These are phyloP conservation scores for Macroteleia sp. DNA, from an alignment of 2,888 invertebrate genomes.

Conservation along the genomic window DNA sequence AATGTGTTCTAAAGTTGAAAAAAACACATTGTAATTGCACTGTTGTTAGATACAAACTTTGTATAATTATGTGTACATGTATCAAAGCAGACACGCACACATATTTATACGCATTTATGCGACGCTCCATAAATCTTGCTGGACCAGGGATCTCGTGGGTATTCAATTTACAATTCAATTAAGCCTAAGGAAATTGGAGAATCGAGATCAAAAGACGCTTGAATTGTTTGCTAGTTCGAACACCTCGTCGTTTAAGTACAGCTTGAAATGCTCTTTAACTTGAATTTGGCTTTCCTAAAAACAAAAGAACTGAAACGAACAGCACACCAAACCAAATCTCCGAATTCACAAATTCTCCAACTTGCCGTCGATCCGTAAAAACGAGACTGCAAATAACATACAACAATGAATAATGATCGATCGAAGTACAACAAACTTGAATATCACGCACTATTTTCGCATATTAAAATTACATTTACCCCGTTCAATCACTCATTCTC, in stretches of 20 bases:
- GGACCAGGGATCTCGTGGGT: conserved; percentile 54
- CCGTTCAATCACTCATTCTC: conserved; percentile 13
- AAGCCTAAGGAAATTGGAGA: conserved; percentile 21
- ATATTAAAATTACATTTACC: conserved; percentile 37
- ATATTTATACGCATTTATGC: too few relatives aligned
- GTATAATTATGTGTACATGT: too few relatives aligned
- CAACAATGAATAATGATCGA: conserved; percentile 32
- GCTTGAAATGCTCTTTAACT: too few relatives aligned
- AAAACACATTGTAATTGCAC: conserved; percentile 51
- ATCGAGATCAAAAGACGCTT: conserved; percentile 19
- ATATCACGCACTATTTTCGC: conserved; percentile 12
- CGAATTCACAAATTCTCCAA: conserved; percentile 5
- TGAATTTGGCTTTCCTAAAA: too few relatives aligned
- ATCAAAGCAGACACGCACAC: too few relatives aligned
- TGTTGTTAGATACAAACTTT: conserved; percentile 28
- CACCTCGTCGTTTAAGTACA: conserved; percentile 11
- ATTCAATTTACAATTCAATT: conserved; percentile 33
- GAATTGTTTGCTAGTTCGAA: background rate
- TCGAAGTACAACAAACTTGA: conserved; percentile 32
- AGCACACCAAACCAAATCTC: too few relatives aligned
- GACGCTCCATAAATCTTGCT: conserved; percentile 5
- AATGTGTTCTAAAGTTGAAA: conserved; percentile 55
- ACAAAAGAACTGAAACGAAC: too few relatives aligned
- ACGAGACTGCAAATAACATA: conserved; percentile 26
- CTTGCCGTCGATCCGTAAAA: background rate